Percentiles rank a stretch among this genome's conserved stretches.
Conservation (phyloP, 2,888 invertebrate species). For the Stegana nigrithorax region DNA sequence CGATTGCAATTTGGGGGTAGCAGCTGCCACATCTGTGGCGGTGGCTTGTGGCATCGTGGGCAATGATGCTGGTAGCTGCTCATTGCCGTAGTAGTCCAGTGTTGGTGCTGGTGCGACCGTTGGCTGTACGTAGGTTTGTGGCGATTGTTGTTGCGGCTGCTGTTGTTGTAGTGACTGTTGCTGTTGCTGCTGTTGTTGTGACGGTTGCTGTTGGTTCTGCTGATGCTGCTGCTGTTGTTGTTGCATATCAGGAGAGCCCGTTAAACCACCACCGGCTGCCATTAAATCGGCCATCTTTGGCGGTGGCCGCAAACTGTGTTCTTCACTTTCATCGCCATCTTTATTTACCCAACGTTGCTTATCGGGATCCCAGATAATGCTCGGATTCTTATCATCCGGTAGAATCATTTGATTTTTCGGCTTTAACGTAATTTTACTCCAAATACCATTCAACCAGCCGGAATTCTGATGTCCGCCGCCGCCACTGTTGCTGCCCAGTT, state of each 20-base stretch:
- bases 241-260: conserved; percentile 16
- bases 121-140: conserved; percentile 8
- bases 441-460: conserved; percentile 90
- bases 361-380: conserved; percentile 93
- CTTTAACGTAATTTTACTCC: conserved; percentile 83
- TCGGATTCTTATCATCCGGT: conserved; percentile 93
- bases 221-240: conserved; percentile 28
- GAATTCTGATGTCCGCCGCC: conserved; percentile 52
- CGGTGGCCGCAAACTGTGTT: conserved; percentile 73
- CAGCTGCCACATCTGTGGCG: too few species aligned
- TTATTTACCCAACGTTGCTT: conserved; percentile 88
- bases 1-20: conserved; percentile 68
- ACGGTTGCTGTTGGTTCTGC: conserved; percentile 27
- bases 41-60: too few species aligned
- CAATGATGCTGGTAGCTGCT: not conserved
- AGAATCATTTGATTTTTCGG: conserved; percentile 95
- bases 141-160: conserved; percentile 29
- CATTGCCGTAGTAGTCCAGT: conserved; percentile 18
- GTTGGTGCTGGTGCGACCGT: not conserved
- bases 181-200: not conserved
- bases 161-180: conserved; percentile 26
- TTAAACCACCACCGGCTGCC: conserved; percentile 29
- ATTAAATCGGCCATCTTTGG: conserved; percentile 78
- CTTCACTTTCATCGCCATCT: conserved; percentile 72
- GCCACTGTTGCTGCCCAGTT: not conserved